Conservation (phyloP, 2,113 vertebrate genomes). For the Clinocottus analis region DNA sequence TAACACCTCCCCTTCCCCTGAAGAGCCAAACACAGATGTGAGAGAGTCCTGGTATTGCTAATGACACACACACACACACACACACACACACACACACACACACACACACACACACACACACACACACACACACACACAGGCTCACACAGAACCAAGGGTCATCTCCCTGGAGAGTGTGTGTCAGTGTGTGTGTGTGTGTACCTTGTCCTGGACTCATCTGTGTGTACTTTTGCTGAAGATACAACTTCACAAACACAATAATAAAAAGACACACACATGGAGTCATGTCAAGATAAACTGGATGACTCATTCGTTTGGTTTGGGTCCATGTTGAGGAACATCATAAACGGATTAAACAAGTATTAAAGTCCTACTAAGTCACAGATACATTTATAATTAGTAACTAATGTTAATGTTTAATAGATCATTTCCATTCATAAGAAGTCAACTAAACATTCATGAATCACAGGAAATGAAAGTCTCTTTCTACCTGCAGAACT, state of each 20-base stretch:
- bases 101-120: not conserved
- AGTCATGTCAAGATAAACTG: constrained; percentile 20
- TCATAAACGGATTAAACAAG: constrained; percentile 6
- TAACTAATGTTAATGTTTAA: not conserved
- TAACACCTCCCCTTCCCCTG: constrained; percentile 26
- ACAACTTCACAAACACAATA: constrained; percentile 16
- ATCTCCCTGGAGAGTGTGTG: constrained; percentile 9
- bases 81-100: constrained; percentile 14
- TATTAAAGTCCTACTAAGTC: constrained; percentile 7
- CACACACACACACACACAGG: not conserved
- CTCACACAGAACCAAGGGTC: constrained; percentile 5
- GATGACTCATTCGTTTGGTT: constrained; percentile 38
- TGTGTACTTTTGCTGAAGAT: constrained; percentile 50
- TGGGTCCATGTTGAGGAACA: constrained; percentile 4
- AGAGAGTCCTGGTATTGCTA: not conserved
- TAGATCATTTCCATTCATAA: not conserved
- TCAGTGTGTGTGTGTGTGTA: constrained; percentile 46
- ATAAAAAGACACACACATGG: constrained; percentile 19
- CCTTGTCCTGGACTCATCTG: constrained; percentile 59
- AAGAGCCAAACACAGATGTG: constrained; percentile 62
- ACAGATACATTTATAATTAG: not conserved
- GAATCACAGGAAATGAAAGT: not conserved
- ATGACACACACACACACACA: not conserved
- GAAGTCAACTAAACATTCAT: not conserved
- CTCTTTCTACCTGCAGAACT: not conserved